Percentiles rank a stretch among this genome's conserved stretches.
These are phyloP conservation scores for Palythoa caribaeorum DNA, from an alignment of 92 coral and sea anemone genomes.

Conservation along the genomic window DNA sequence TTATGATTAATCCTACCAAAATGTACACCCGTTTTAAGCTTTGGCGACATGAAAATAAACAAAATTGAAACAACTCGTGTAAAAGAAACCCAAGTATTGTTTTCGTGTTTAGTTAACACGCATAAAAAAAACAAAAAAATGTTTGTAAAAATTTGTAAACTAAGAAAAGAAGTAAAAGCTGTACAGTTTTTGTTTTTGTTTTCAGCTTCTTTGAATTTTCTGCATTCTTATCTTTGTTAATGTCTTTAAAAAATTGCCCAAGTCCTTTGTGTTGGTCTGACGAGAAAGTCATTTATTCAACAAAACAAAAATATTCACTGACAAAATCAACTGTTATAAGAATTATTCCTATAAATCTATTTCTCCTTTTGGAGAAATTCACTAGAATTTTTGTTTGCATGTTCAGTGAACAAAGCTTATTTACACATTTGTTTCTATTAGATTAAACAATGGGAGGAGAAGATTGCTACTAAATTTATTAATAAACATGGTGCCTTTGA, in stretches of 20 bases:
- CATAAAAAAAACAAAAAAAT: constrained; percentile 20
- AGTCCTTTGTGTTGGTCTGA: neutral
- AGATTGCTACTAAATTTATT: neutral
- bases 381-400: neutral
- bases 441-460: neutral
- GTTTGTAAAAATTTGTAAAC: neutral
- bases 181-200: neutral
- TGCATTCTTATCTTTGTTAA: neutral
- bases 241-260: neutral
- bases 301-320: neutral
- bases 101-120: neutral
- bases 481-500: neutral
- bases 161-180: constrained; percentile 1
- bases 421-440: neutral
- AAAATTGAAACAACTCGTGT: constrained; percentile 1
- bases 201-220: neutral
- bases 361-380: neutral
- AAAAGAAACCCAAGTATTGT: neutral
- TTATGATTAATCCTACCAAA: neutral
- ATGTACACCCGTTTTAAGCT: neutral
- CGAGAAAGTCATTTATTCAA: neutral
- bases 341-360: neutral
- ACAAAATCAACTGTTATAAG: neutral
- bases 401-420: neutral
- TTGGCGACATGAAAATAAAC: neutral